A percentile compares a stretch with the other conserved stretches of the same genome.
These are phyloP conservation scores for Stenopsyche tienmushanensis DNA, from an alignment of 1,140 invertebrate genomes.

Conservation along the genomic window DNA sequence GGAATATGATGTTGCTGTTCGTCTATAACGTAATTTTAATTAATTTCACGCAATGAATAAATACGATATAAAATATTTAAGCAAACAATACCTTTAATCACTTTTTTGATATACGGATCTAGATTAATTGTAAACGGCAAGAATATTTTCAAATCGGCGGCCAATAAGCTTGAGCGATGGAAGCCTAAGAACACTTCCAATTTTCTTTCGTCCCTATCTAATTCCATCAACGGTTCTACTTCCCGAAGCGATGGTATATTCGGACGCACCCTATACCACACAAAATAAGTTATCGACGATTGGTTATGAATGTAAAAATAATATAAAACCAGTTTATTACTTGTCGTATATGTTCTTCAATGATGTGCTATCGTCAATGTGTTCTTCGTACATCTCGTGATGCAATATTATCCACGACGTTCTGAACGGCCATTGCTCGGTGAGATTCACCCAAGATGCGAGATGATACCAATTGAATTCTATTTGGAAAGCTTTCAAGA, in stretches of 20 bases:
- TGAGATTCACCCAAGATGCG: constrained; percentile 96
- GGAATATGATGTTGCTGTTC: constrained; percentile 65
- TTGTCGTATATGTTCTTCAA: constrained; percentile 90
- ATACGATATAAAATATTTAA: background rate
- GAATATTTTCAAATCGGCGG: constrained; percentile 91
- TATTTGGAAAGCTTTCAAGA: constrained; percentile 97
- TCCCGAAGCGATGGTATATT: constrained; percentile 84
- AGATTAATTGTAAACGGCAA: constrained; percentile 95
- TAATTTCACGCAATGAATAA: too few species aligned
- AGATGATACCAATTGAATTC: constrained; percentile 99
- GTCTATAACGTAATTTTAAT: too few species aligned
- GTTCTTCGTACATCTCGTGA: constrained; percentile 86
- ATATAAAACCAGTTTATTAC: constrained; percentile 58
- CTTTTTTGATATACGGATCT: constrained; percentile 94
- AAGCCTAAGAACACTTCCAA: constrained; percentile 89
- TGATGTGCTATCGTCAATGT: constrained; percentile 80
- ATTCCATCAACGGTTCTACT: constrained; percentile 82
- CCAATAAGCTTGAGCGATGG: constrained; percentile 76
- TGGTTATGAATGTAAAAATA: background rate
- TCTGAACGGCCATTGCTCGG: constrained; percentile 97
- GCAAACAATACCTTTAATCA: constrained; percentile 76
- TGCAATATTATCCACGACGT: constrained; percentile 97
- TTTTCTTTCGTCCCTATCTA: constrained; percentile 93
- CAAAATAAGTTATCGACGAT: background rate
- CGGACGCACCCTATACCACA: constrained; percentile 65